Conservation (phyloP, 2,797 vertebrate species). For the Toxotes lorentzi region DNA sequence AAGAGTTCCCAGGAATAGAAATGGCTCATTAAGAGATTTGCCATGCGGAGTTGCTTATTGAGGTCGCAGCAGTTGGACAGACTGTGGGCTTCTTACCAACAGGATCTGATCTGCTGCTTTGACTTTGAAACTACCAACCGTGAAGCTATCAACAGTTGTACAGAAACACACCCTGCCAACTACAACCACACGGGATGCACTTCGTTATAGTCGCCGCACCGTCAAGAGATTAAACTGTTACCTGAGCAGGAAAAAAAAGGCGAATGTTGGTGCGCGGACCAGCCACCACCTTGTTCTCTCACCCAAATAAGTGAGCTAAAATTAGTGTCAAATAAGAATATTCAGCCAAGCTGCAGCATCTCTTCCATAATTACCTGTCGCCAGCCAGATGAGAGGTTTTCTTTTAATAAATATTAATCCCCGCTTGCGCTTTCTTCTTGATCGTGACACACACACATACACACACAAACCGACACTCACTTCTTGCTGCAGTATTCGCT, state of each 20-base stretch:
- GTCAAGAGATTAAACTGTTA: slow-evolving; percentile 29
- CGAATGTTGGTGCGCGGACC: slow-evolving; percentile 28
- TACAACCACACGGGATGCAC: not conserved
- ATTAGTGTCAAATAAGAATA: slow-evolving; percentile 43
- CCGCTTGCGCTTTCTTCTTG: slow-evolving; percentile 40
- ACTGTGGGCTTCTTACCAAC: slow-evolving; percentile 22
- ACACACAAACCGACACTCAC: slow-evolving; percentile 29
- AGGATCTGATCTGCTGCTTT: slow-evolving; percentile 37
- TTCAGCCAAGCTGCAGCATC: slow-evolving; percentile 19
- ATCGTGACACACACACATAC: slow-evolving; percentile 43
- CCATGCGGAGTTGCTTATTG: slow-evolving; percentile 54
- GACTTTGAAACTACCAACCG: slow-evolving; percentile 56
- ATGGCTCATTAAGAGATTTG: slow-evolving; percentile 53
- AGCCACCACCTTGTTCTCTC: slow-evolving; percentile 78
- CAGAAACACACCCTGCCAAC: slow-evolving; percentile 44
- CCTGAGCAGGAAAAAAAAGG: slow-evolving; percentile 6
- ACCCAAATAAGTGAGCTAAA: slow-evolving; percentile 58
- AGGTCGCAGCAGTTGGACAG: slow-evolving; percentile 57
- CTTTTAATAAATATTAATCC: slow-evolving; percentile 36
- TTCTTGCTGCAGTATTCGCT: slow-evolving; percentile 76
- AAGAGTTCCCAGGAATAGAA: slow-evolving; percentile 45
- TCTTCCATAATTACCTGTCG: slow-evolving; percentile 64
- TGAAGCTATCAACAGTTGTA: slow-evolving; percentile 76
- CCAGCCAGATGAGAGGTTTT: slow-evolving; percentile 38
- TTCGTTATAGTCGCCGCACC: not conserved